These are phyloP conservation scores for Caiman crocodilus DNA, from an alignment of 2,797 vertebrate genomes.

Conservation along the genomic window DNA sequence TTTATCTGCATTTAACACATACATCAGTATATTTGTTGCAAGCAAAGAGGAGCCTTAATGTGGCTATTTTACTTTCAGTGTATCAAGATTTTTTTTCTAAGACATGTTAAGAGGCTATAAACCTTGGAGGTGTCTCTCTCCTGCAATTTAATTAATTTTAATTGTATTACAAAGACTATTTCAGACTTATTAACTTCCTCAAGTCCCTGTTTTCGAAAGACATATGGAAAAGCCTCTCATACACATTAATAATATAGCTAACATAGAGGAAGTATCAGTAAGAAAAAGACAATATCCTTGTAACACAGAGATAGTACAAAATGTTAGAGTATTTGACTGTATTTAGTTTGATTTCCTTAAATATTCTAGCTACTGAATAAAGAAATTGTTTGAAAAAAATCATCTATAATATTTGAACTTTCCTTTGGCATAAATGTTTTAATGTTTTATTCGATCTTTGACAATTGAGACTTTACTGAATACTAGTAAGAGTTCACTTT, in stretches of 20 bases:
- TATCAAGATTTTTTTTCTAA: conserved; percentile 33
- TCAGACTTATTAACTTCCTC: conserved; percentile 69
- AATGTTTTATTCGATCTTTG: conserved; percentile 76
- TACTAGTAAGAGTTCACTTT: conserved; percentile 80
- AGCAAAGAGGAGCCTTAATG: neutral
- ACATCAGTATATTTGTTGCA: neutral
- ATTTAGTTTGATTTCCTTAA: conserved; percentile 70
- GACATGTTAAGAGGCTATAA: conserved; percentile 60
- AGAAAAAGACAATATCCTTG: conserved; percentile 50
- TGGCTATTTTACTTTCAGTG: conserved; percentile 12
- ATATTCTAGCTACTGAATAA: conserved; percentile 65
- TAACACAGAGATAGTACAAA: conserved; percentile 57
- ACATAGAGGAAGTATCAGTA: conserved; percentile 53
- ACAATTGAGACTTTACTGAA: conserved; percentile 76
- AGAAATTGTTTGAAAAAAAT: conserved; percentile 75
- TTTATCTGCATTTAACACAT: conserved; percentile 60
- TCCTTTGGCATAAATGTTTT: conserved; percentile 76
- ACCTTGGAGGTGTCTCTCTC: conserved; percentile 71
- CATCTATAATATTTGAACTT: conserved; percentile 77
- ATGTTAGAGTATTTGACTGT: conserved; percentile 51
- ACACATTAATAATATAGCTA: conserved; percentile 67
- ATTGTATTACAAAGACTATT: conserved; percentile 75
- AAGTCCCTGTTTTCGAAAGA: conserved; percentile 70
- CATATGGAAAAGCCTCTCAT: conserved; percentile 60
- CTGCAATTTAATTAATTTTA: conserved; percentile 74